Base-by-base conservation (phyloP, 2,888 invertebrate species). In the Sturmia bella region DNA sequence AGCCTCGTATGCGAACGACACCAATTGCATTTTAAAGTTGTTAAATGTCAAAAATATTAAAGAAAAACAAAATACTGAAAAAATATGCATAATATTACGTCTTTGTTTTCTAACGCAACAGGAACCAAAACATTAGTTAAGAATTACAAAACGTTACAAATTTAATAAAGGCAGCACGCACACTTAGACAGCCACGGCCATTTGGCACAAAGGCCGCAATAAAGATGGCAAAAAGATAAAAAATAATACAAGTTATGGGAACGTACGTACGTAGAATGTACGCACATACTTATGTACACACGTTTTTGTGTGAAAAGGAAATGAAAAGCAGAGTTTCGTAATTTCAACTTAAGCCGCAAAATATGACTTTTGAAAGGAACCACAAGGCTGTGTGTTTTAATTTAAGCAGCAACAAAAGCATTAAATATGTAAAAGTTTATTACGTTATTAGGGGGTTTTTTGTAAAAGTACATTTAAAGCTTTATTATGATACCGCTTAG, bases 341-440 rank as follows among this genome's bases (percentile, higher is more conserved):
- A n/a, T 24, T 50, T 39, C 17, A 12, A 17, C 9, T 59, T 41
- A n/a, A 41, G 24, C 27, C 12, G 3, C 11, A 48, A 70, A 59
- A 72, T 61, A 54, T 54, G 6, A 43, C 12, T n/a, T 52, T 43
- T 32, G 37, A 52, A 73, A 15, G 7, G 1, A 63, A 7, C 15
- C 32, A n/a, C 63, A 32, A 54, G 19, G 19, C 43, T n/a, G 15
- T 3, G 17, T 50, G 50, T 17, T 17, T 6, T 72, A 19, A 52
- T 15, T 37, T 52, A 13, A 19, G 21, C 19, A 54, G 43, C 43
- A 73, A 54, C 3, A 7, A 63, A 41, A 59, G 48, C 37, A 39
- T 70, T 39, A 27, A 37, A 48, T 15, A n/a, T n/a, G n/a, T n/a
- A n/a, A n/a, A 19, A 59, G 5, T 59, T 48, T 27, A 37, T 48